Conservation (phyloP, 2,113 vertebrate species). For the Equus przewalskii region DNA sequence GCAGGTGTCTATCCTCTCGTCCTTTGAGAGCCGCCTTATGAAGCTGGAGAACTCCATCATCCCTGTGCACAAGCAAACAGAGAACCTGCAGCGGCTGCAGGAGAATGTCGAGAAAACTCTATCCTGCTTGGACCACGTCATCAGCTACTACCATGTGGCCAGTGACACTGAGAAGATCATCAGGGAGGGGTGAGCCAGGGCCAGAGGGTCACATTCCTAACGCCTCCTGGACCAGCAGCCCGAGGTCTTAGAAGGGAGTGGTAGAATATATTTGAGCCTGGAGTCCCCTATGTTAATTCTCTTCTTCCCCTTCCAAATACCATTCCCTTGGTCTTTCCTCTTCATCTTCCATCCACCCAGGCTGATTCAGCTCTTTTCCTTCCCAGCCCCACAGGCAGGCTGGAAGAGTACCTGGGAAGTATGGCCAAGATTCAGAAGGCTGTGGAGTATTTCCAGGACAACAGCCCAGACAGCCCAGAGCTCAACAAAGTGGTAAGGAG, state of each 20-base stretch:
- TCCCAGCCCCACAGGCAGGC: slow-evolving; percentile 93
- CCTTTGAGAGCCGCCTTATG: slow-evolving; percentile 98
- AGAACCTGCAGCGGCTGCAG: slow-evolving; percentile 98
- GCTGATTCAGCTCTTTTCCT: not conserved
- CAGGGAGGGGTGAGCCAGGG: slow-evolving; percentile 94
- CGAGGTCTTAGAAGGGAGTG: not conserved
- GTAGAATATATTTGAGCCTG: not conserved
- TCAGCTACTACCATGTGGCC: slow-evolving; percentile 98
- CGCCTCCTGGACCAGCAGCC: not conserved
- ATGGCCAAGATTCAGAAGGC: slow-evolving; percentile 99
- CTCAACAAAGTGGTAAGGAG: slow-evolving; percentile 96
- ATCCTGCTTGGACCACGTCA: slow-evolving; percentile 97
- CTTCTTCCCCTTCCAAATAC: not conserved
- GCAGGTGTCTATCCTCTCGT: slow-evolving; percentile 97
- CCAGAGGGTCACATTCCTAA: not conserved
- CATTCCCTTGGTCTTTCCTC: not conserved
- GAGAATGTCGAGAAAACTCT: slow-evolving; percentile 98
- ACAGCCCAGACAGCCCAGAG: slow-evolving; percentile 97
- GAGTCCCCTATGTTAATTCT: not conserved
- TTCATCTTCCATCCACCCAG: not conserved
- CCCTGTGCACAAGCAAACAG: slow-evolving; percentile 98
- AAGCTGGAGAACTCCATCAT: slow-evolving; percentile 99
- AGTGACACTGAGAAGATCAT: slow-evolving; percentile 97
- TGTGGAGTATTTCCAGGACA: slow-evolving; percentile 99
- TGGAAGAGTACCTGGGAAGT: slow-evolving; percentile 96